Evolutionary conservation across 92 coral and sea anemone genomes (phyloP).

Genomic region (Virgularia gustaviana): DNA sequence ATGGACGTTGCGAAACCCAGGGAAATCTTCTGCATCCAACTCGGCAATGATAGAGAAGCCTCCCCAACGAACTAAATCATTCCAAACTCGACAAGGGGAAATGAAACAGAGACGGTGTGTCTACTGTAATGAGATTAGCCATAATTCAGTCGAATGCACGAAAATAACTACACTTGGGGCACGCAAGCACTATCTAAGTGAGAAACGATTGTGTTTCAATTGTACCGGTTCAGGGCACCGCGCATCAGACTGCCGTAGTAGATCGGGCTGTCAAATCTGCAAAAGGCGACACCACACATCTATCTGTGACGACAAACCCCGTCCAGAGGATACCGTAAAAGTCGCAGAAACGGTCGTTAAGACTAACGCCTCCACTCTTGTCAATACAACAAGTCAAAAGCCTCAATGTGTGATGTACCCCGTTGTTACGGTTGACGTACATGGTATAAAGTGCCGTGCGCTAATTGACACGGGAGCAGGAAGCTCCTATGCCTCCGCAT

Average conservation of each 20-base stretch:
- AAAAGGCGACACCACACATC: slow-evolving; percentile 30
- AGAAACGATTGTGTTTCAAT: not conserved
- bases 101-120: not conserved
- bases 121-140: not conserved
- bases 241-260: slow-evolving; percentile 25
- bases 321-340: no score
- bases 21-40: not conserved
- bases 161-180: not conserved
- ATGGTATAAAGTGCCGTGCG: slow-evolving; percentile 41
- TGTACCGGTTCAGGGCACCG: slow-evolving; percentile 1
- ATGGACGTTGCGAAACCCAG: slow-evolving; percentile 53
- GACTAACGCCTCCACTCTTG: not conserved
- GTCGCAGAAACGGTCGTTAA: no score
- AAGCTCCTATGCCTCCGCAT: slow-evolving; percentile 49
- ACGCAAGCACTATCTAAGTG: not conserved
- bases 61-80: not conserved
- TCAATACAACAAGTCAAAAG: not conserved
- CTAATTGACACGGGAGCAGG: slow-evolving; percentile 55
- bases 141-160: not conserved
- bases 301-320: slow-evolving; percentile 37
- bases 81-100: not conserved
- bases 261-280: slow-evolving; percentile 13
- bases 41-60: not conserved
- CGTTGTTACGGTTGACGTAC: slow-evolving; percentile 36
- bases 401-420: slow-evolving; percentile 45